A percentile compares a stretch with the other conserved stretches of the same genome.
phyloP scores from a whole-genome alignment of 1,140 invertebrate species.

The Pseudoatta argentina region DNA sequence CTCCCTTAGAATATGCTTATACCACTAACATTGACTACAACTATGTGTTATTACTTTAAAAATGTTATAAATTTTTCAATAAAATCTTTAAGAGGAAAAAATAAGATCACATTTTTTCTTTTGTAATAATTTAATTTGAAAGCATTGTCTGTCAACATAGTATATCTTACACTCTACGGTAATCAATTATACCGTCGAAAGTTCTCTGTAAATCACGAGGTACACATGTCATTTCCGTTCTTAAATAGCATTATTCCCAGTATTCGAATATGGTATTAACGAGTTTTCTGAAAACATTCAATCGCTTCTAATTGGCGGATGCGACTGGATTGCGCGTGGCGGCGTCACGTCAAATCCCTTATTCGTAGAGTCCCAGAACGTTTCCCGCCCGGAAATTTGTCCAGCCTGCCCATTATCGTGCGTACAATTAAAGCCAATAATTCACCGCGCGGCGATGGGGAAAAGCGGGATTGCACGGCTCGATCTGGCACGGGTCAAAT shows the following conservation, averaged over 20 bases:
- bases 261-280: constrained; percentile 1
- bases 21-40: constrained; percentile 46
- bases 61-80: constrained; percentile 16
- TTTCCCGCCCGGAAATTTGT: constrained; percentile 80
- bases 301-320: constrained; percentile 54
- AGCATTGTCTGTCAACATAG: background rate
- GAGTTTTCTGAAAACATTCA: constrained; percentile 31
- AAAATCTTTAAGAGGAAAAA: background rate
- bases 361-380: constrained; percentile 32
- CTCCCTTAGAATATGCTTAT: constrained; percentile 62
- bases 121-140: constrained; percentile 9
- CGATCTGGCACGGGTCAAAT: constrained; percentile 18
- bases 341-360: background rate
- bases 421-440: constrained; percentile 85
- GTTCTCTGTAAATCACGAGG: background rate
- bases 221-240: background rate
- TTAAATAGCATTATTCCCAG: background rate
- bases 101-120: background rate
- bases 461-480: background rate
- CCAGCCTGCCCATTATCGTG: constrained; percentile 68
- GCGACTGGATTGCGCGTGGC: constrained; percentile 73
- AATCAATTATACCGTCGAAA: background rate
- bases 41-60: background rate
- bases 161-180: background rate
- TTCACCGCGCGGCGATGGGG: constrained; percentile 73